Evolutionary conservation across 2,797 vertebrate species (phyloP).

Genomic region (Cynodonichthys magdalenae): DNA sequence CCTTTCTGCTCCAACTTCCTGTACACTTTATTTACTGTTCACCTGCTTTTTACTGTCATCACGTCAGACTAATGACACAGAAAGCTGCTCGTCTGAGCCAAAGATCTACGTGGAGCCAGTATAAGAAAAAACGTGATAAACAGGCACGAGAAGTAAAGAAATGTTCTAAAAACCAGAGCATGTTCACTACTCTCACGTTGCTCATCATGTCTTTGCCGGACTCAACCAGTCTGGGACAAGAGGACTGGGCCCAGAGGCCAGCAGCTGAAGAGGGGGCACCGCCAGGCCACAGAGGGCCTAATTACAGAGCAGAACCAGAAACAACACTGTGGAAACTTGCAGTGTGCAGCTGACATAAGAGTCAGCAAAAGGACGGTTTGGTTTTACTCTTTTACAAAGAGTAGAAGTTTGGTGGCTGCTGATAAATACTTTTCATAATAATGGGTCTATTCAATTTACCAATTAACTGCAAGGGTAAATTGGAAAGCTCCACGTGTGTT

Average conservation of each 20-base stretch:
- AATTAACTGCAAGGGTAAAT: no score
- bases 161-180: background rate
- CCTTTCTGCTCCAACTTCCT: constrained; percentile 17
- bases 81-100: constrained; percentile 16
- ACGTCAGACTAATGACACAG: constrained; percentile 12
- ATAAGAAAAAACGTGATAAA: background rate
- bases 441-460: no score
- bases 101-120: background rate
- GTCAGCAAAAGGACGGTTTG: constrained; percentile 15
- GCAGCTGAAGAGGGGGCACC: constrained; percentile 53
- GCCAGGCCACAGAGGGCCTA: constrained; percentile 70
- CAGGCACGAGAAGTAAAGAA: no score
- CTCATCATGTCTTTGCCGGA: constrained; percentile 59
- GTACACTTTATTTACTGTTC: constrained; percentile 24
- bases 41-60: constrained; percentile 12
- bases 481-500: no score
- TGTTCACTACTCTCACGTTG: constrained; percentile 32
- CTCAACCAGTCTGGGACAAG: constrained; percentile 38
- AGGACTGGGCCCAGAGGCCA: constrained; percentile 40
- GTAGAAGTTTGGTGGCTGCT: background rate
- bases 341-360: constrained; percentile 56
- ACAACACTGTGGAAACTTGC: constrained; percentile 73
- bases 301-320: constrained; percentile 70
- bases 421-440: background rate
- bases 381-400: no score